Evolutionary conservation across 2,113 vertebrate species (phyloP), one percentile per base, ranked within the genome.

Genomic region (Seriola aureovittata): DNA sequence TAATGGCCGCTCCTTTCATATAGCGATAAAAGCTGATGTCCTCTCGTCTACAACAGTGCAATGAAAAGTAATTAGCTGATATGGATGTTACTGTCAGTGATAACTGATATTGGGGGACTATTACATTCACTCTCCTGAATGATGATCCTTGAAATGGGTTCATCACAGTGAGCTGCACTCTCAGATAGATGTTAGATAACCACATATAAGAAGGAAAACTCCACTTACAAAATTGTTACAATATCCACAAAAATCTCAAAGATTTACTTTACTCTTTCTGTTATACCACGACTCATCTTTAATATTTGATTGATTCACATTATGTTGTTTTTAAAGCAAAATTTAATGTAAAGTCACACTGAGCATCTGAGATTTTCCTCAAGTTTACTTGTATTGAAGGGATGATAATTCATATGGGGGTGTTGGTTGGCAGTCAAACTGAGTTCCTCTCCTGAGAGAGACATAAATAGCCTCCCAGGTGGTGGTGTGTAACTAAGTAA

Each of bases 41-140:
- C 79, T 87, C 88, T 89, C 69, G 70, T 85, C 91, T 82, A 81
- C 86, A 84, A 88, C 81, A 79, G 78, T 79, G 74, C 69, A 60
- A 36, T 91, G 89, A 89, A 91, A 92, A 91, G 90, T 92, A 93
- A 94, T 95, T 93, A 95, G 93, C 86, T 83, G 92, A 93, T 93
- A 93, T 87, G 86, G 80, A 90, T 91, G 86, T 89, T 80, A 84
- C 85, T 92, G 92, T 93, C 90, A 91, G 84, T 84, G 91, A 94
- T 91, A 93, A 89, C 90, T 91, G 91, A 94, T 93, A 94, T 92
- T 91, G 84, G 85, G 77, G 81, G 81, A 88, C 86, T 88, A 91
- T 89, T 91, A 89, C 81, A 88, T 79, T 88, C 85, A 80, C 74
- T 91, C 71, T 72, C 68, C 84, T 72, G 52, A 85, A 85, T 83